phyloP scores from a whole-genome alignment of 1,140 invertebrate species.

The Pogonognathellus flavescens region DNA sequence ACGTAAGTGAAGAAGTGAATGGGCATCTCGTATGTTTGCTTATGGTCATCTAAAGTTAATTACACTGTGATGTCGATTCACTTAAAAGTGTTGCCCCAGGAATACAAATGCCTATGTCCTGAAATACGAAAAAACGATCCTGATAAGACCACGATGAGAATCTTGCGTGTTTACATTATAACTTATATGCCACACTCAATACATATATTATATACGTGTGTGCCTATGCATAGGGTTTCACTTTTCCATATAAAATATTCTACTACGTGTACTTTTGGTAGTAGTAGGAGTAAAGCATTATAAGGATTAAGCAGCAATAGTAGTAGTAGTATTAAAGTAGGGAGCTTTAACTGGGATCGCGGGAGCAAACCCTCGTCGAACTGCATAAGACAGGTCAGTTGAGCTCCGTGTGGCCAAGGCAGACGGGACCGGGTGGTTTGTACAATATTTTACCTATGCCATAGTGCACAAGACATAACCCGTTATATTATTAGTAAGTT shows the following conservation, averaged over 20 bases:
- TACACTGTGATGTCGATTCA: slow-evolving; percentile 21
- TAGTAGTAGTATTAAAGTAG: too few relatives aligned
- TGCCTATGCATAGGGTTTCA: neutral
- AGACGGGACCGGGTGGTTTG: neutral
- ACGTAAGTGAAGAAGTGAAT: slow-evolving; percentile 4
- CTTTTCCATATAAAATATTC: slow-evolving; percentile 5
- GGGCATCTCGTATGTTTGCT: neutral
- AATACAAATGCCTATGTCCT: neutral
- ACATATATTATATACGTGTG: neutral
- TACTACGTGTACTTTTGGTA: neutral
- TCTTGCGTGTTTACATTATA: slow-evolving; percentile 16
- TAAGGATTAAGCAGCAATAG: neutral
- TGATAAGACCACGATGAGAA: slow-evolving; percentile 35
- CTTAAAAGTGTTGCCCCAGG: slow-evolving; percentile 6
- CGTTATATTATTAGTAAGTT: too few relatives aligned
- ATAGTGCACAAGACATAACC: too few relatives aligned
- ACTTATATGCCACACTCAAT: neutral
- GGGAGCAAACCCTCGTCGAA: neutral
- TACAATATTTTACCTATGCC: too few relatives aligned
- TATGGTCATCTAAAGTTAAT: slow-evolving; percentile 25
- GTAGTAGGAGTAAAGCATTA: neutral
- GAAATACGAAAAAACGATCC: slow-evolving; percentile 16
- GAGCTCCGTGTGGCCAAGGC: neutral
- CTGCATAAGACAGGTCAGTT: slow-evolving; percentile 19
- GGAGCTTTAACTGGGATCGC: neutral